A percentile compares a stretch with the other conserved stretches of the same genome.
These are phyloP conservation scores for Callinectes sapidus DNA, from an alignment of 2,888 invertebrate species.

Conservation along the genomic window DNA sequence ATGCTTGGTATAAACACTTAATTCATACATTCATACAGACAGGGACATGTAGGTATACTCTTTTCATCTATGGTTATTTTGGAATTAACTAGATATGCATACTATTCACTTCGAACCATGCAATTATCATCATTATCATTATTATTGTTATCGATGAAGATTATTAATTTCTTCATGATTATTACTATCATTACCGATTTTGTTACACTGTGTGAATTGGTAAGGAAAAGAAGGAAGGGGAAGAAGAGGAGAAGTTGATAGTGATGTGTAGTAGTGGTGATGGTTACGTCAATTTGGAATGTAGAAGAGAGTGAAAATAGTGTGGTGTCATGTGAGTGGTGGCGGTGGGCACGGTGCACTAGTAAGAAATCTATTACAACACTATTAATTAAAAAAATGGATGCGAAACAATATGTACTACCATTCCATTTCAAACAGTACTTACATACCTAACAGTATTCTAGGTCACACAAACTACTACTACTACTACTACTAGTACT, in stretches of 20 bases:
- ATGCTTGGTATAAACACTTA: neutral
- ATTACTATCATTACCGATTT: neutral
- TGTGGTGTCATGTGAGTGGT: neutral
- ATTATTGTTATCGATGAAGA: neutral
- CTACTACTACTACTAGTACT: neutral
- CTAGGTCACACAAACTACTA: neutral
- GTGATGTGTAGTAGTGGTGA: constrained; percentile 11
- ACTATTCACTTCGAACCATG: neutral
- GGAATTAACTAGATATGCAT: neutral
- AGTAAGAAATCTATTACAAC: neutral
- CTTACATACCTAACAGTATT: neutral
- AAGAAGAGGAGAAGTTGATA: neutral
- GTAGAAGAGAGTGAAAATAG: neutral
- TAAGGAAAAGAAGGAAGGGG: neutral
- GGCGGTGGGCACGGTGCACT: constrained; percentile 7
- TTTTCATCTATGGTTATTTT: neutral
- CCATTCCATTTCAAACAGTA: neutral
- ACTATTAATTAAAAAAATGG: neutral
- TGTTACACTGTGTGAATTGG: neutral
- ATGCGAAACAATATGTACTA: neutral
- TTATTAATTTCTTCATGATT: neutral
- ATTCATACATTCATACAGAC: neutral
- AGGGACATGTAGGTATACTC: neutral
- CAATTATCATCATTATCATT: neutral
- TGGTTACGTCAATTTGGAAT: neutral